phyloP scores from a whole-genome alignment of 2,113 vertebrate genomes.

The Cololabis saira region DNA sequence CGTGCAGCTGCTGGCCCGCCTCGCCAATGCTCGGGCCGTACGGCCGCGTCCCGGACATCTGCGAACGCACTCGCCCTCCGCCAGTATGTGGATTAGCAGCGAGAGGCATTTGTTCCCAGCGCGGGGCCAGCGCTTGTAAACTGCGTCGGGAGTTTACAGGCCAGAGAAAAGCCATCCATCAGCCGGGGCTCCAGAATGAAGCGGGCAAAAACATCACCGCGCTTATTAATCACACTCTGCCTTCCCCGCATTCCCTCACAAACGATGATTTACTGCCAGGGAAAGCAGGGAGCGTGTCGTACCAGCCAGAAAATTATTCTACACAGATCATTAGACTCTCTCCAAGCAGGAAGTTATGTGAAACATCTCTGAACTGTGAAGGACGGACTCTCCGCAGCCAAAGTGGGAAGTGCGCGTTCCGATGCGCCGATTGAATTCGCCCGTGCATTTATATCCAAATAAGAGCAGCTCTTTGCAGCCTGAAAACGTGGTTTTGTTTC shows the following conservation, averaged over 20 bases:
- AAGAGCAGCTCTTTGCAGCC: conserved; percentile 29
- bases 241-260: neutral
- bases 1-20: conserved; percentile 42
- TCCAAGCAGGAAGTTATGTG: too few relatives aligned
- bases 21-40: conserved; percentile 58
- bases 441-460: conserved; percentile 38
- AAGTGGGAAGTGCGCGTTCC: conserved; percentile 29
- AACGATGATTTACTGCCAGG: conserved; percentile 37
- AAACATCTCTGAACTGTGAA: neutral
- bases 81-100: conserved; percentile 63
- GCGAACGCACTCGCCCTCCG: conserved; percentile 44
- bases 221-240: conserved; percentile 20
- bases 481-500: conserved; percentile 21
- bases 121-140: conserved; percentile 31
- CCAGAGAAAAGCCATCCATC: conserved; percentile 38
- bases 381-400: conserved; percentile 33
- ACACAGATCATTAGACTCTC: neutral
- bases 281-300: conserved; percentile 27
- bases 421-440: conserved; percentile 34
- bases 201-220: conserved; percentile 31
- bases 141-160: conserved; percentile 16
- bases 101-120: conserved; percentile 48
- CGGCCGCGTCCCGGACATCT: conserved; percentile 61
- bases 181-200: conserved; percentile 4
- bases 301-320: conserved; percentile 24